Evolutionary conservation across 2,888 invertebrate genomes (phyloP).

Genomic region (Drosophila nigricruria): DNA sequence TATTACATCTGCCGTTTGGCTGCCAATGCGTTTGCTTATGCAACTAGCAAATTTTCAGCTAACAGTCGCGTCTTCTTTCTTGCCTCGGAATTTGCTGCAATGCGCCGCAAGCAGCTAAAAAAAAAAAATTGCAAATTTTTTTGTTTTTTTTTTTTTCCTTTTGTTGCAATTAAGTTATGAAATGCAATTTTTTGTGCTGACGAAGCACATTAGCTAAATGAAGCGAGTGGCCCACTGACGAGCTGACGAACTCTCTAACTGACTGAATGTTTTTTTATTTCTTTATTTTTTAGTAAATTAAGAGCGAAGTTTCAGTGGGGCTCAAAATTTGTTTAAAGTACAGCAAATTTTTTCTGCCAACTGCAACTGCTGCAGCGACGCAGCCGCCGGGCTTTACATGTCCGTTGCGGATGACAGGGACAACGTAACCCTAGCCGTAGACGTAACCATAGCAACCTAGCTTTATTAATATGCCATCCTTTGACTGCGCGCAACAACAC

Average conservation of each 20-base stretch:
- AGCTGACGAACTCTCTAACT: conserved; percentile 27
- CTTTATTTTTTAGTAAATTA: background rate
- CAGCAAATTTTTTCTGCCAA: background rate
- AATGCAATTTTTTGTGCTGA: conserved; percentile 66
- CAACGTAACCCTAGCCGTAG: conserved; percentile 22
- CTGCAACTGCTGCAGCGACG: conserved; percentile 26
- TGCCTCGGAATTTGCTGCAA: conserved; percentile 28
- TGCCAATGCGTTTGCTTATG: conserved; percentile 55
- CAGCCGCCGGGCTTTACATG: conserved; percentile 19
- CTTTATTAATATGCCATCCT: conserved; percentile 27
- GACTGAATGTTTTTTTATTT: background rate
- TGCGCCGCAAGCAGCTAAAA: conserved; percentile 35
- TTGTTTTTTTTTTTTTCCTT: conserved; percentile 6
- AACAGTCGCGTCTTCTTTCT: conserved; percentile 46
- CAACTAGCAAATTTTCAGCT: conserved; percentile 46
- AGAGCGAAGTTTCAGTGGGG: conserved; percentile 4
- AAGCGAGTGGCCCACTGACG: conserved; percentile 45
- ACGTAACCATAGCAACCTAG: conserved; percentile 24
- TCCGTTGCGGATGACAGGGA: conserved; percentile 7
- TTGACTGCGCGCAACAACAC: conserved; percentile 16
- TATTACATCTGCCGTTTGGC: conserved; percentile 14
- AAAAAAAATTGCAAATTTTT: conserved; percentile 25
- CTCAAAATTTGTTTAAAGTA: conserved; percentile 26
- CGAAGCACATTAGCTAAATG: conserved; percentile 62
- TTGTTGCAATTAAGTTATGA: conserved; percentile 71